Percentiles rank a stretch among this genome's conserved stretches.
phyloP scores from a whole-genome alignment of 2,888 invertebrate genomes.

The Aleiodes alternator region DNA sequence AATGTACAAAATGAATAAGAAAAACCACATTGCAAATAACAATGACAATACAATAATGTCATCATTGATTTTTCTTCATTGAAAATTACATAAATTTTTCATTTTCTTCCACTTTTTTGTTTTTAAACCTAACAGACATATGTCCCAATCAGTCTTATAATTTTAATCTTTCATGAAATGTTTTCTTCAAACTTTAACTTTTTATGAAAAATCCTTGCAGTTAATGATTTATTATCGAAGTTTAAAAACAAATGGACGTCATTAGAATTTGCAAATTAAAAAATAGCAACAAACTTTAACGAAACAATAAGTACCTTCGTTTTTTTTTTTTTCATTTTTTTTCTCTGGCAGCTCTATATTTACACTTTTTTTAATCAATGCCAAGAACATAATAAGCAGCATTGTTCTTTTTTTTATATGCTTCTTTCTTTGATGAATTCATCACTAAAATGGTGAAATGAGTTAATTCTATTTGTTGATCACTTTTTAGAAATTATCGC shows the following conservation, averaged over 20 bases:
- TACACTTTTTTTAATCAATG: too few species aligned
- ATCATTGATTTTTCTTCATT: constrained; percentile 7
- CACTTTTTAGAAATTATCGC: too few species aligned
- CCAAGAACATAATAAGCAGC: too few species aligned
- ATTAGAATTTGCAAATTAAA: background rate
- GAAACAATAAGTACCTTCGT: too few species aligned
- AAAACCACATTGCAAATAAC: too few species aligned
- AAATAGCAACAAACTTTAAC: too few species aligned
- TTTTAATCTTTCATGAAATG: constrained; percentile 9
- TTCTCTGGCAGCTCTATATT: background rate
- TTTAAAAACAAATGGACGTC: background rate
- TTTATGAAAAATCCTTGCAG: background rate
- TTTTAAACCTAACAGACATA: background rate
- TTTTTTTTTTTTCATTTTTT: background rate
- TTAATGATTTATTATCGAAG: constrained; percentile 8
- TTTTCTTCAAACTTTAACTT: background rate
- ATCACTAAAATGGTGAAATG: too few species aligned
- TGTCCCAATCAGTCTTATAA: constrained; percentile 35
- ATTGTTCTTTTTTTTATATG: too few species aligned
- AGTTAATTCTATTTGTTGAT: too few species aligned
- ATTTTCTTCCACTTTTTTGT: background rate
- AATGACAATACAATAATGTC: background rate
- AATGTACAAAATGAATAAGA: too few species aligned
- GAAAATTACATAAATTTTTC: constrained; percentile 11
- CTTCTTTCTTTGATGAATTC: too few species aligned